phyloP scores from a whole-genome alignment of 2,888 invertebrate species.

The Cancer borealis region DNA sequence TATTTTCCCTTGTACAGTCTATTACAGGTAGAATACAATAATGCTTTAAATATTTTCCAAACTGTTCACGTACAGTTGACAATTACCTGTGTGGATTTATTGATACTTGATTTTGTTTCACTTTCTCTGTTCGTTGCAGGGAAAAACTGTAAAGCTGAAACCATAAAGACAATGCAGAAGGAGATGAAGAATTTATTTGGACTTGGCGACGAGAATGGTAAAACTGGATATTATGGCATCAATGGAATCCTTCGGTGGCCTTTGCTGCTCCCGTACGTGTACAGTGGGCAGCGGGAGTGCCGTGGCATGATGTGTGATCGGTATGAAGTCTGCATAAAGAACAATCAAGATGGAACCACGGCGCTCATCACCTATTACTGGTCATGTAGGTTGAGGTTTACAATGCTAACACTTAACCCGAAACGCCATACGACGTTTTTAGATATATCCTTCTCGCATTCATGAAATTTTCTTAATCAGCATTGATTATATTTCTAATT shows the following conservation, averaged over 20 bases:
- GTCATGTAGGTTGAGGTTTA: slow-evolving; percentile 55
- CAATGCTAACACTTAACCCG: not conserved
- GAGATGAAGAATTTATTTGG: slow-evolving; percentile 48
- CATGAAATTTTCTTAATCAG: too few relatives aligned
- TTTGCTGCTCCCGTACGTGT: slow-evolving; percentile 44
- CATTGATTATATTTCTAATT: too few relatives aligned
- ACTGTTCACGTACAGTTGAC: too few relatives aligned
- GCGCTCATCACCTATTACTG: slow-evolving; percentile 54
- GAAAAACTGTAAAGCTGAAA: slow-evolving; percentile 43
- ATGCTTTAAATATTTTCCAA: too few relatives aligned
- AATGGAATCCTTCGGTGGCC: slow-evolving; percentile 61
- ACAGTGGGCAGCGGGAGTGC: not conserved
- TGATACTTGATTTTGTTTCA: not conserved
- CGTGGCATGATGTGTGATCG: slow-evolving; percentile 56
- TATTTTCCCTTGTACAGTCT: not conserved
- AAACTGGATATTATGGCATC: slow-evolving; percentile 52
- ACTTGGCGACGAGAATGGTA: slow-evolving; percentile 28
- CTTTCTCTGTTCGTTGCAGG: not conserved
- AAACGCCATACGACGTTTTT: too few relatives aligned
- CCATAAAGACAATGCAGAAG: not conserved
- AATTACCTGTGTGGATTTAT: not conserved
- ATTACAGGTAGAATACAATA: not conserved
- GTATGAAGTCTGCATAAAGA: slow-evolving; percentile 46
- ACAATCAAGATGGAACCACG: not conserved
- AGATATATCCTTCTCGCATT: too few relatives aligned